Conservation (phyloP, 2,113 vertebrate genomes). For the Melanocharis versteri region DNA sequence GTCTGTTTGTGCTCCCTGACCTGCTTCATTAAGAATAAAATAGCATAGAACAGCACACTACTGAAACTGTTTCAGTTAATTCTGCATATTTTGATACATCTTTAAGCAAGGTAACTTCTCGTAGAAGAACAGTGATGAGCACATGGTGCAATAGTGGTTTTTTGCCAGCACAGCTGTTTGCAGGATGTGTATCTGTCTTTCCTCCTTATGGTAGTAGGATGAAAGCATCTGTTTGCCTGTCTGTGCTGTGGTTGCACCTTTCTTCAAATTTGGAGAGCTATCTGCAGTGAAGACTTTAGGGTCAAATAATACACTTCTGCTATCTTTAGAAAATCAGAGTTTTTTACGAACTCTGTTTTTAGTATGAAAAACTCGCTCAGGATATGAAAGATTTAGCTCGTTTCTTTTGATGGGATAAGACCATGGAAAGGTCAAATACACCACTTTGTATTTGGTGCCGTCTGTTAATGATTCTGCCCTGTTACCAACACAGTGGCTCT, state of each 20-base stretch:
- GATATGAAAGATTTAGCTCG: background rate
- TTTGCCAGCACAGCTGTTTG: conserved; percentile 53
- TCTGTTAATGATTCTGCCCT: background rate
- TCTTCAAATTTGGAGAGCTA: background rate
- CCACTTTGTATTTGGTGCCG: background rate
- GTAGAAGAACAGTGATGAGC: background rate
- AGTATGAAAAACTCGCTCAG: background rate
- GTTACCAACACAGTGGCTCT: background rate
- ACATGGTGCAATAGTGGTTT: background rate
- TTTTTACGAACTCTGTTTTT: background rate
- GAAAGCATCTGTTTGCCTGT: conserved; percentile 47
- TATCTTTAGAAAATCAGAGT: background rate
- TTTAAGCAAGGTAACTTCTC: background rate
- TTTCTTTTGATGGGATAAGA: background rate
- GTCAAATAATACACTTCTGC: background rate
- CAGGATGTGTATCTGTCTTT: conserved; percentile 8
- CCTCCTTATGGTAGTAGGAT: background rate
- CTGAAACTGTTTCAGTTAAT: background rate
- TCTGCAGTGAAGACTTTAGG: background rate
- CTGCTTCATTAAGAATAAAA: background rate
- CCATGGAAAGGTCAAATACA: background rate
- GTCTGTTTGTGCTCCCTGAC: background rate
- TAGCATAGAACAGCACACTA: background rate
- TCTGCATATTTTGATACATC: background rate
- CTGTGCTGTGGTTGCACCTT: conserved; percentile 44